Evolutionary conservation across 2,797 vertebrate species (phyloP).

Genomic region (Spea hammondii): DNA sequence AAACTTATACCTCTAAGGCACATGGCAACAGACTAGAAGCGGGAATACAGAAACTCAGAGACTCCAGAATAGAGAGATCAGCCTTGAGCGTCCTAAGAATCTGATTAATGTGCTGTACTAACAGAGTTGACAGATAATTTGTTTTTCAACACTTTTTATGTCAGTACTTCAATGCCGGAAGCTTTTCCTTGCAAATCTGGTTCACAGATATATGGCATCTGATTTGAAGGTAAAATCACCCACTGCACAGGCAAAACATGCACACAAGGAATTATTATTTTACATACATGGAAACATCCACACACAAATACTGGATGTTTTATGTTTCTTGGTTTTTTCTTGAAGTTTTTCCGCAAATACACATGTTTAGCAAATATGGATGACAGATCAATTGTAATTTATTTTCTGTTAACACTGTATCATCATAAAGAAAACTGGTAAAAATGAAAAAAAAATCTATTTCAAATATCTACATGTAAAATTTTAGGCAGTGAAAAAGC

Average conservation of each 20-base stretch:
- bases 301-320: slow-evolving; percentile 65
- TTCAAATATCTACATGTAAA: slow-evolving; percentile 91
- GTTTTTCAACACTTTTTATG: slow-evolving; percentile 11
- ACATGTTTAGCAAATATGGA: slow-evolving; percentile 84
- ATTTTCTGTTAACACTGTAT: slow-evolving; percentile 84
- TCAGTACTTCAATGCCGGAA: slow-evolving; percentile 1
- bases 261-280: slow-evolving; percentile 23
- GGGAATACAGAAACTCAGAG: slow-evolving; percentile 11
- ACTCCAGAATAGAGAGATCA: slow-evolving; percentile 1
- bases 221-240: slow-evolving; percentile 5
- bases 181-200: slow-evolving; percentile 23
- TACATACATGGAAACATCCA: slow-evolving; percentile 62
- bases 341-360: slow-evolving; percentile 71
- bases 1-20: slow-evolving; percentile 40
- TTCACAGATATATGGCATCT: background rate
- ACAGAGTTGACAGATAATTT: slow-evolving; percentile 15
- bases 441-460: slow-evolving; percentile 84
- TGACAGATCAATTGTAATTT: slow-evolving; percentile 86
- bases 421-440: slow-evolving; percentile 84
- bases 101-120: slow-evolving; percentile 27
- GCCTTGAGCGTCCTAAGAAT: background rate
- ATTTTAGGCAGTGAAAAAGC: slow-evolving; percentile 99
- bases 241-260: background rate
- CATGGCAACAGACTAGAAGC: slow-evolving; percentile 33
- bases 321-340: slow-evolving; percentile 55